Evolutionary conservation across 2,888 invertebrate genomes (phyloP), one percentile per base, ranked within the genome.

Genomic region (Odontocolon sp.): DNA sequence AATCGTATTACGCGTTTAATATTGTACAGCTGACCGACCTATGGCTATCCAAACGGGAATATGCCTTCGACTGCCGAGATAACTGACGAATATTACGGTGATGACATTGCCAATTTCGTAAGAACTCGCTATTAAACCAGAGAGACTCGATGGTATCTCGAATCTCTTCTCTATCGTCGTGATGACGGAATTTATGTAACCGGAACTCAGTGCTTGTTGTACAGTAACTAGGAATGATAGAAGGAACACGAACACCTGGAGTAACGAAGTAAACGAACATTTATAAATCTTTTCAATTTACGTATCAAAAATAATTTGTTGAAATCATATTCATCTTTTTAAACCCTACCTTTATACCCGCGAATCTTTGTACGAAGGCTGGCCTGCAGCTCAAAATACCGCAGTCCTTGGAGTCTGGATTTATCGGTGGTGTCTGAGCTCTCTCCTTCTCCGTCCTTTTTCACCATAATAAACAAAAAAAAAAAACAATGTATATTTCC

Each of bases 31-130:
- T 66, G 8, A 56, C 52, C 67, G 91, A 94, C 97, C 97, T 79
- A 96, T 95, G 80, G 97, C 98, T 87, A 98, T 97, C 97, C 98
- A 98, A 38, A 96, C 96, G 63, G 98, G 98, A 89, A 97, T 97
- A 91, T 97, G 97, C 80, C 98, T 92, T 77, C 97, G 93, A 86
- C 97, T 97, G 81, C 98, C 98, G 87, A 98, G 94, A 90, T 98
- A 98, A 88, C 97, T 97, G 84, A 98, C 98, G 91, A 98, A 98
- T 89, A 98, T 96, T 86, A 98, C 98, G 36, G 98, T 97, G 88
- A 97, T 96, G 84, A 98, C 96, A 91, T 98, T 98, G 87, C 98
- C 98, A 87, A 97, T 96, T 92, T 98, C 98, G 91, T 98, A 98
- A 85, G 97, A 97, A 86, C 97, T 97, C 71, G 98, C 97, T 82